phyloP scores from a whole-genome alignment of 2,888 invertebrate genomes.

The Epistrophe grossulariae region DNA sequence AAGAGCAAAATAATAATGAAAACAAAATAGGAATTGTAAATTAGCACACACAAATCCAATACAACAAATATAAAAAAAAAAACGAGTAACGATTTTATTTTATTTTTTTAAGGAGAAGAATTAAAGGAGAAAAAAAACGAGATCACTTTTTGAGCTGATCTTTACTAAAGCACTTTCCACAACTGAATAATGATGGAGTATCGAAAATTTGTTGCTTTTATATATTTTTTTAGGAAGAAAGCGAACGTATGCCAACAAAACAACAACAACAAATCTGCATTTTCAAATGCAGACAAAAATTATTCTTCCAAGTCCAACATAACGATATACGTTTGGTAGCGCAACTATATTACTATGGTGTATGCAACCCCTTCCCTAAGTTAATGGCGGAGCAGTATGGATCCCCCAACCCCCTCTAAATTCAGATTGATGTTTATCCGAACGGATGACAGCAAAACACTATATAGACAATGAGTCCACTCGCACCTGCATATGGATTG shows the following conservation, averaged over 20 bases:
- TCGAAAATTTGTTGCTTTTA: conserved; percentile 83
- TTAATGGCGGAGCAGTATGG: conserved; percentile 50
- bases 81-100: conserved; percentile 34
- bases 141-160: conserved; percentile 78
- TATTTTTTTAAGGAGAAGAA: conserved; percentile 16
- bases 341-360: background rate
- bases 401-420: conserved; percentile 19
- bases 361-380: conserved; percentile 20
- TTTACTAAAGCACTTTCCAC: conserved; percentile 83
- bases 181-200: conserved; percentile 84
- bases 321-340: conserved; percentile 4
- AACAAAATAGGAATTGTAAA: conserved; percentile 36
- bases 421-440: conserved; percentile 61
- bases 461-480: conserved; percentile 65
- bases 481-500: conserved; percentile 62
- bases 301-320: conserved; percentile 57
- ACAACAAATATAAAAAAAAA: background rate
- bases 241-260: conserved; percentile 78
- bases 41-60: conserved; percentile 41
- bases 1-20: conserved; percentile 5
- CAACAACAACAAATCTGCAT: conserved; percentile 66
- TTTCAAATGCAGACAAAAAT: conserved; percentile 66
- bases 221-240: conserved; percentile 84
- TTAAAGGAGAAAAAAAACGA: conserved; percentile 57
- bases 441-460: conserved; percentile 61